A percentile compares a stretch with the other conserved stretches of the same genome.
These are phyloP conservation scores for Dromiciops gliroides DNA, from an alignment of 2,113 vertebrate species.

Conservation along the genomic window DNA sequence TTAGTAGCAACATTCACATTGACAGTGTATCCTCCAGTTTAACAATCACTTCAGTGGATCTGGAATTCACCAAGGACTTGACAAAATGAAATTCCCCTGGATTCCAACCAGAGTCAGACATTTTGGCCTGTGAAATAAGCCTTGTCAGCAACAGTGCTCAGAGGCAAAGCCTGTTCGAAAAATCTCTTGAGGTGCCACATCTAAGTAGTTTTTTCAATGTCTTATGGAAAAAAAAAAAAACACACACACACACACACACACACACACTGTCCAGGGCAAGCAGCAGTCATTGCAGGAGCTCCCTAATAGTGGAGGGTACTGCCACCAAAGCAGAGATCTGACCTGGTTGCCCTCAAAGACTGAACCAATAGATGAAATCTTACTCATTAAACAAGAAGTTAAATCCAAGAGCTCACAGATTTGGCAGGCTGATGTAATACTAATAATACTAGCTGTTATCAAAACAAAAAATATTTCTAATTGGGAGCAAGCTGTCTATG, in stretches of 20 bases:
- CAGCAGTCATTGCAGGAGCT: neutral
- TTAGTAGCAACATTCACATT: neutral
- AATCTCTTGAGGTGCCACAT: neutral
- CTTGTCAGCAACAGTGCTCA: neutral
- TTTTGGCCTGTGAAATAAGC: neutral
- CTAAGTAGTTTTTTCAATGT: neutral
- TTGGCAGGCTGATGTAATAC: neutral
- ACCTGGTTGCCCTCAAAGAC: neutral
- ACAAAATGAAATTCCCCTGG: constrained; percentile 3
- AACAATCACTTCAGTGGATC: neutral
- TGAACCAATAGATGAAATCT: neutral
- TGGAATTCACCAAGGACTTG: neutral
- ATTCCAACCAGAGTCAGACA: constrained; percentile 2
- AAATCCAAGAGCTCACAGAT: neutral
- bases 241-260: too few species aligned
- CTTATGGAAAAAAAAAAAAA: neutral
- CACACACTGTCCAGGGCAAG: too few species aligned
- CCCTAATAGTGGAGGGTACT: neutral
- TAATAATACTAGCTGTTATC: neutral
- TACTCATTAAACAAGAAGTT: neutral
- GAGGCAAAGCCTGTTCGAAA: neutral
- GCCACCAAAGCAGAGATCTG: neutral
- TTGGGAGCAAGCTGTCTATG: neutral
- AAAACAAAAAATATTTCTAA: neutral
- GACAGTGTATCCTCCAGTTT: neutral